Conservation (phyloP, 2,113 vertebrate genomes). For the Scolopax mira region DNA sequence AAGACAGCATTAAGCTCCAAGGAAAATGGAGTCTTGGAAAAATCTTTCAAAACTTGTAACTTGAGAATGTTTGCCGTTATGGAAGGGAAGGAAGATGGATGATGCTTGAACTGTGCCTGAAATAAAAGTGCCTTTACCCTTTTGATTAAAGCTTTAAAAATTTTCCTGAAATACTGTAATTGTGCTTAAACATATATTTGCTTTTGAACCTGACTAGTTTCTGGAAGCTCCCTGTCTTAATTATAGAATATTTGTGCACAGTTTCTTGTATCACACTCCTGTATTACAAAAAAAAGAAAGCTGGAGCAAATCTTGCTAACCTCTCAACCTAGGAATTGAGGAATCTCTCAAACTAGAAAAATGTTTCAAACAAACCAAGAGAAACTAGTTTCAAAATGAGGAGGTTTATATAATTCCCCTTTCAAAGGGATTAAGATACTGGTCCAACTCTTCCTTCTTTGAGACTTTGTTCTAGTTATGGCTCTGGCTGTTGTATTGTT, state of each 20-base stretch:
- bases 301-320: neutral
- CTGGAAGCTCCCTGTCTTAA: neutral
- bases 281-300: neutral
- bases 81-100: conserved; percentile 43
- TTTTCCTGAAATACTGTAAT: conserved; percentile 27
- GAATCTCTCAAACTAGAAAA: neutral
- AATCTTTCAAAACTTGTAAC: conserved; percentile 37
- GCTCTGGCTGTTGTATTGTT: neutral
- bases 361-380: neutral
- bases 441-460: neutral
- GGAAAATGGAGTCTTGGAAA: conserved; percentile 37
- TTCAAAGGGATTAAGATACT: neutral
- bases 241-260: neutral
- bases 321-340: neutral
- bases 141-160: conserved; percentile 22
- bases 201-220: neutral
- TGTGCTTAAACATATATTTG: conserved; percentile 4
- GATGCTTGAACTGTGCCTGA: conserved; percentile 5
- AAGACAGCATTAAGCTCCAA: neutral
- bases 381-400: neutral
- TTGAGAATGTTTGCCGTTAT: conserved; percentile 36
- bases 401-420: neutral
- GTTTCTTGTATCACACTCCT: neutral
- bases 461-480: neutral
- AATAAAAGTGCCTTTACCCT: conserved; percentile 30